Evolutionary conservation across 92 coral and sea anemone genomes (phyloP).

Genomic region (Actinostola sp.): DNA sequence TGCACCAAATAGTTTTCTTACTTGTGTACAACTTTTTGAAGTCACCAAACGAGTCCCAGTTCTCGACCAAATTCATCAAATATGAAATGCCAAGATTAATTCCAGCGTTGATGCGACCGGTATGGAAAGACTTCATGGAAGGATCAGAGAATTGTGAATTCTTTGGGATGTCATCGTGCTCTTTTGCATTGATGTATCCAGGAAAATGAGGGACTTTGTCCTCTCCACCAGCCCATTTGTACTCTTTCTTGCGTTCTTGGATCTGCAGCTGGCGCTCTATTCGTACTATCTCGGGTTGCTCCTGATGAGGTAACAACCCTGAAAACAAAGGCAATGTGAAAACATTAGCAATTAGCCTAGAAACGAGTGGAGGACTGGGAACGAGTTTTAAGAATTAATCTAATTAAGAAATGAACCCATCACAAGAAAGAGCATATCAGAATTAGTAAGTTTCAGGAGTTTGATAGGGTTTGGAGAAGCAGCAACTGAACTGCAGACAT

Average conservation of each 20-base stretch:
- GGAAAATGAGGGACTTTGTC: constrained; percentile 19
- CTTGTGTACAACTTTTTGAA: constrained; percentile 40
- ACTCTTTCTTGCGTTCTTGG: constrained; percentile 46
- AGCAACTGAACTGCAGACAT: too few relatives aligned
- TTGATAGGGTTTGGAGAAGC: too few relatives aligned
- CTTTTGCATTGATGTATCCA: constrained; percentile 43
- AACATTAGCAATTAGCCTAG: too few relatives aligned
- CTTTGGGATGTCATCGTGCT: constrained; percentile 61
- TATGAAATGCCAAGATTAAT: constrained; percentile 46
- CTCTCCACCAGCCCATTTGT: constrained; percentile 27
- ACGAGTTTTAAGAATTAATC: too few relatives aligned
- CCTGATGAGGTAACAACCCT: constrained; percentile 44
- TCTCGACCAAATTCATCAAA: constrained; percentile 42
- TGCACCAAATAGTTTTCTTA: constrained; percentile 45
- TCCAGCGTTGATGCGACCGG: too few relatives aligned
- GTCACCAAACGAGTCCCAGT: constrained; percentile 65
- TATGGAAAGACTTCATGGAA: too few relatives aligned
- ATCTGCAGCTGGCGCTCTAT: constrained; percentile 45
- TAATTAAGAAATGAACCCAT: too few relatives aligned
- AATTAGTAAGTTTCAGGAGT: too few relatives aligned
- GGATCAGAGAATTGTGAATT: too few relatives aligned
- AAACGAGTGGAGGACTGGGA: too few relatives aligned
- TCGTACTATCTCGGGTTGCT: constrained; percentile 37
- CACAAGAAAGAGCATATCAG: too few relatives aligned
- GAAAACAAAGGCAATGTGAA: background rate